Evolutionary conservation across 2,888 invertebrate genomes (phyloP), one percentile per base, ranked within the genome.

Genomic region (Fragum sueziense): DNA sequence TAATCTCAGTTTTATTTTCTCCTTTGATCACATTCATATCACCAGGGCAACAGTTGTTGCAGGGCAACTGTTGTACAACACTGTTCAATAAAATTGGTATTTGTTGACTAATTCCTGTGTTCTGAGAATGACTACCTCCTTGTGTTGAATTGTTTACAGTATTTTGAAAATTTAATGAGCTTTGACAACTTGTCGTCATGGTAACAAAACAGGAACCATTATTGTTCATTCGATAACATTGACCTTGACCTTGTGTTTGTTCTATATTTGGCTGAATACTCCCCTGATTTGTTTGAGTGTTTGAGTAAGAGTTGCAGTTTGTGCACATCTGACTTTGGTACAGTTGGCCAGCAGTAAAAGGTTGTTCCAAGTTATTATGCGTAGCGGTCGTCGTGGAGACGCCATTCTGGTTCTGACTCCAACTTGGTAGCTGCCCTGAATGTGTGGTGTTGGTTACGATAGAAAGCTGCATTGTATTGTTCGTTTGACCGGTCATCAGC

Each of bases 401-500:
- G 17, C 22, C 41, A 65, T 41, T 65, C n/a, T 41, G 37, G 34
- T 34, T 34, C 34, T 33, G 62, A 57, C 34, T 52, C 68, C 71
- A 68, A 57, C 67, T 75, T 31, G 62, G 75, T 68, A 75, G 78
- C 70, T 74, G 78, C 70, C 70, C 75, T 57, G 70, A 59, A 33
- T 37, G 65, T 31, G 71, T 61, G 33, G 78, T 71, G 41, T 52
- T 79, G 9, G 79, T 70, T 37, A 82, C 61, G 27, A 82, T 74
- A 59, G 82, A 82, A 57, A 82, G 71, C 72, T 76, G 82, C 65
- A 65, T 65, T 20, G 74, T 51, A 1, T 72, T 70, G 73, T 54
- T 76, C 34, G 67, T 37, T 37, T 81, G 81, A 4, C 77, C 72
- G 1, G 72, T 74, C 31, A 84, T 77, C 41, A 82, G 47, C 79